These are phyloP conservation scores for Anthopleura sola DNA, from an alignment of 64 coral and sea anemone species.

Conservation along the genomic window DNA sequence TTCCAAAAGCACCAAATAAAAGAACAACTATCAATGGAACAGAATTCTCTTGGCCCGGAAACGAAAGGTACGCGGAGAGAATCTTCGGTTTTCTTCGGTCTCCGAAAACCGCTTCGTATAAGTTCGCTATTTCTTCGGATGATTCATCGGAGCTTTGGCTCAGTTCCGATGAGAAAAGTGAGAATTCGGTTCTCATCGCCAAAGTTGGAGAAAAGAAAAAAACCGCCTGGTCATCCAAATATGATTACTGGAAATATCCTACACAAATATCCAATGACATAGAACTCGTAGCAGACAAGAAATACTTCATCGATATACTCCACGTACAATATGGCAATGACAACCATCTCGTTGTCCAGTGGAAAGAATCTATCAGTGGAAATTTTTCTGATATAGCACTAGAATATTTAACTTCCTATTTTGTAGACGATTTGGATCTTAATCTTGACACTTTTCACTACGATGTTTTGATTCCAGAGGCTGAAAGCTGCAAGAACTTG, in stretches of 20 bases:
- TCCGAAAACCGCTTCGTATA: conserved; percentile 26
- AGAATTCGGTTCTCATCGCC: conserved; percentile 53
- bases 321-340: conserved; percentile 4
- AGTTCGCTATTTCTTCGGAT: conserved; percentile 57
- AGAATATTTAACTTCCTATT: conserved; percentile 18
- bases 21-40: background rate
- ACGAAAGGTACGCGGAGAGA: background rate
- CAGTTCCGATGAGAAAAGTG: conserved; percentile 45
- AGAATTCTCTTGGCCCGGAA: background rate
- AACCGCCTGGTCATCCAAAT: conserved; percentile 10
- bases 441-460: background rate
- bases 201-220: conserved; percentile 34
- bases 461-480: conserved; percentile 4
- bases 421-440: background rate
- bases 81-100: conserved; percentile 68
- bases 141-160: conserved; percentile 77
- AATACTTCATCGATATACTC: conserved; percentile 58
- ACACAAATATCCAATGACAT: conserved; percentile 46
- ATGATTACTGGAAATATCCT: conserved; percentile 37
- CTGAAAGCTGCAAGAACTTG: background rate
- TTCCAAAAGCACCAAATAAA: background rate
- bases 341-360: conserved; percentile 39
- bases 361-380: conserved; percentile 13
- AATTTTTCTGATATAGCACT: conserved; percentile 26
- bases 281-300: conserved; percentile 1